Base-by-base conservation (phyloP, 2,797 vertebrate genomes). In the Halcyon smyrnensis region DNA sequence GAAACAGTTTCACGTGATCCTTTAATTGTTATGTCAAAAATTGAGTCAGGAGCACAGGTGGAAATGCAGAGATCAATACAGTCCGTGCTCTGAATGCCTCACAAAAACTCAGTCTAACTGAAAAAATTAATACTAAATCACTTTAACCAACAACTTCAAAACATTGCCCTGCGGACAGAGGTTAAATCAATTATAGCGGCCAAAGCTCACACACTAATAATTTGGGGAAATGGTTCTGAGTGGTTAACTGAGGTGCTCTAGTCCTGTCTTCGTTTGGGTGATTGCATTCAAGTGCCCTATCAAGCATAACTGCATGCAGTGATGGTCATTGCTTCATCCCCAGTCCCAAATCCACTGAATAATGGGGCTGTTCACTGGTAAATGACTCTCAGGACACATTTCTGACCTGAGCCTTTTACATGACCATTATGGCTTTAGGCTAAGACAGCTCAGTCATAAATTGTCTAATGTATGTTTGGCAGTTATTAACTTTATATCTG, bases 141-240 rank as follows among this genome's bases (percentile, higher is more conserved):
- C 79, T 93, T 89, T 56, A 91, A 75, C 92, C 86, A 81, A 80
- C 81, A 97, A 85, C 94, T 95, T 95, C 51, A 92, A 85, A 97
- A 92, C 91, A 89, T 56, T 96, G 86, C 94, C 90, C 70, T 27
- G 75, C 88, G 91, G 89, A 93, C 79, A 78, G 89, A 94, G 86
- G 96, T 93, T 96, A 96, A 95, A 95, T 96, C 84, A 93, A 9
- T 96, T 94, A 82, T 94, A 94, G 91, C 53, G 75, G 84, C 85
- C 75, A 89, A 89, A 90, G 83, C 88, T 96, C 86, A 74, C 45
- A 69, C 41, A 71, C 60, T 93, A 89, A 82, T 94, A 97, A 92
- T 93, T 39, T 16, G 9, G 12, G 46, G 16, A 6, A 23, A 8
- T 34, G 32, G 14, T 70, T 90, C 2, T 1, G 3, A 63, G 45